Evolutionary conservation across 1,140 invertebrate species (phyloP).

Genomic region (Leptopilina clavipes): DNA sequence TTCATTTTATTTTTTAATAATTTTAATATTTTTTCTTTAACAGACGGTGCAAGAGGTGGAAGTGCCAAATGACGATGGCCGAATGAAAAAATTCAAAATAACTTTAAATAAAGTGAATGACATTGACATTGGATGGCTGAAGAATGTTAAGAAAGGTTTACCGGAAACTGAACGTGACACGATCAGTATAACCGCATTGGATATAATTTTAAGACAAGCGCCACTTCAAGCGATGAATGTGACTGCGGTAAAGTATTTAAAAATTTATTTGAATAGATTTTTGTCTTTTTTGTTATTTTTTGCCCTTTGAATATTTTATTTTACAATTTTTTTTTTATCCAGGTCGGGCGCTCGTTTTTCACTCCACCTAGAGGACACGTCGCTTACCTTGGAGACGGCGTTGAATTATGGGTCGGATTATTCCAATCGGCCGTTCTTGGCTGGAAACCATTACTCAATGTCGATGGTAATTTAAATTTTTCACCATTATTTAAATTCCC

Average conservation of each 20-base stretch:
- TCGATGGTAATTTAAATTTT: constrained; percentile 78
- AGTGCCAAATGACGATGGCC: constrained; percentile 67
- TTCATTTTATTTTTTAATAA: background rate
- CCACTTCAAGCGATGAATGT: constrained; percentile 40
- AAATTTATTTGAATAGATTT: background rate
- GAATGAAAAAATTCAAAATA: constrained; percentile 76
- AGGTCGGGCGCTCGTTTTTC: constrained; percentile 77
- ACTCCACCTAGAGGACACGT: constrained; percentile 46
- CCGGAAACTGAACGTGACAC: constrained; percentile 75
- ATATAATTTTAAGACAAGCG: constrained; percentile 85
- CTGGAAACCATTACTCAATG: constrained; percentile 82
- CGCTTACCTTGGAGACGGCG: constrained; percentile 77
- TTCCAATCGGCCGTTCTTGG: constrained; percentile 85
- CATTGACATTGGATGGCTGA: constrained; percentile 76
- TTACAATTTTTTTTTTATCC: constrained; percentile 34
- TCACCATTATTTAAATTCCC: background rate
- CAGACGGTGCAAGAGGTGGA: constrained; percentile 33
- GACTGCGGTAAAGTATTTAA: constrained; percentile 34
- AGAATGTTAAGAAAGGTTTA: constrained; percentile 71
- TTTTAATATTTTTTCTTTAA: too few species aligned
- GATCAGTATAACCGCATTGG: constrained; percentile 84
- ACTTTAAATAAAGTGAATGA: constrained; percentile 76
- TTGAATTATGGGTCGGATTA: constrained; percentile 83
- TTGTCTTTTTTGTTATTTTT: background rate
- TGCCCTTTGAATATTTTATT: constrained; percentile 17